Conservation (phyloP, 2,797 vertebrate genomes). For the Tolypeutes matacus region DNA sequence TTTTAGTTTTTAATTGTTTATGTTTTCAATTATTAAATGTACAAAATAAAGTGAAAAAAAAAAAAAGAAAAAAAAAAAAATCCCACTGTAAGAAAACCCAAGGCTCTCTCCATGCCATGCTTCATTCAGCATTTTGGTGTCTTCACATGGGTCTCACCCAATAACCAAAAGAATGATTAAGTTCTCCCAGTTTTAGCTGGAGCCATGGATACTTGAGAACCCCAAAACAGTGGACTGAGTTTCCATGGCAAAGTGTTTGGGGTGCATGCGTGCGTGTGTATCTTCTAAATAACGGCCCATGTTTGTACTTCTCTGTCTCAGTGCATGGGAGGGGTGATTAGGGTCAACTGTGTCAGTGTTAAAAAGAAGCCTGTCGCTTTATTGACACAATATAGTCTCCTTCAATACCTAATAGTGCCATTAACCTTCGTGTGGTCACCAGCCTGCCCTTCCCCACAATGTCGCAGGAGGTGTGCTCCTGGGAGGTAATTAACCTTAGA, state of each 20-base stretch:
- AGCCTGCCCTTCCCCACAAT: not conserved
- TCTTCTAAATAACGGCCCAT: not conserved
- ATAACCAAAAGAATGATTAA: constrained; percentile 6
- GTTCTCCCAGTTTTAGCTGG: constrained; percentile 45
- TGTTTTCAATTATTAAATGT: too few relatives aligned
- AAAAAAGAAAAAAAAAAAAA: too few relatives aligned
- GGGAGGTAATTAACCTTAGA: not conserved
- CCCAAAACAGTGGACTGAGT: not conserved
- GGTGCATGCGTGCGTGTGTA: not conserved
- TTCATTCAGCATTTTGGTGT: constrained; percentile 23
- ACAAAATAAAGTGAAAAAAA: too few relatives aligned
- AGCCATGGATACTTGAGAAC: not conserved
- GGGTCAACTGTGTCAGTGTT: constrained; percentile 40
- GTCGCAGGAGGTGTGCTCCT: not conserved
- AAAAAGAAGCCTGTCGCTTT: constrained; percentile 63
- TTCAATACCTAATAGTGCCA: not conserved
- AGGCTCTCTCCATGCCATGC: not conserved
- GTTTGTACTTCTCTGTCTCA: constrained; percentile 14
- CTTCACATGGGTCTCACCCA: constrained; percentile 17
- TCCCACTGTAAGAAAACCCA: not conserved
- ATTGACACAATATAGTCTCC: constrained; percentile 41
- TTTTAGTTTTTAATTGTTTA: too few relatives aligned
- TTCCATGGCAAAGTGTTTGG: not conserved
- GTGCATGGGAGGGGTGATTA: not conserved
- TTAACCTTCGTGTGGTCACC: constrained; percentile 38